Evolutionary conservation across 2,113 vertebrate species (phyloP).

Genomic region (Meleagris gallopavo): DNA sequence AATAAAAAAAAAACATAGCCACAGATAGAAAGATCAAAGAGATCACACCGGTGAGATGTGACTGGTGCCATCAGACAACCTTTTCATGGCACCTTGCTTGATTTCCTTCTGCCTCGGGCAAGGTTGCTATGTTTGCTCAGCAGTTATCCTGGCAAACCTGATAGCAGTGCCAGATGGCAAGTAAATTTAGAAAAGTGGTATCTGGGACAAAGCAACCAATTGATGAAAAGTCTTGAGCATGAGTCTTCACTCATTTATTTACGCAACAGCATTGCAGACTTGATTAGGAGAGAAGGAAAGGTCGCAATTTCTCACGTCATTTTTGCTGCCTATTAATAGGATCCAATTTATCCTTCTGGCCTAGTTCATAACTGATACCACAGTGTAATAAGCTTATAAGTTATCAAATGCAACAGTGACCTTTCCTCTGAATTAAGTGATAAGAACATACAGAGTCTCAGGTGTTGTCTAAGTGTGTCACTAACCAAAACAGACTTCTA

Average conservation of each 20-base stretch:
- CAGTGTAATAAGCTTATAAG: neutral
- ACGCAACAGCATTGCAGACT: neutral
- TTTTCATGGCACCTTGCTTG: neutral
- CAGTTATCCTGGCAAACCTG: neutral
- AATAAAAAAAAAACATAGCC: neutral
- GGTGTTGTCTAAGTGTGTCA: neutral
- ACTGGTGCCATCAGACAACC: neutral
- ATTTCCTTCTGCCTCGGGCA: neutral
- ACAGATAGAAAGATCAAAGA: neutral
- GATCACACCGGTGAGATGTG: neutral
- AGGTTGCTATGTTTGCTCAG: neutral
- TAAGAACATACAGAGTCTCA: neutral
- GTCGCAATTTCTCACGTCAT: neutral
- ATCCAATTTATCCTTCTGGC: neutral
- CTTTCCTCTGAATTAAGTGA: neutral
- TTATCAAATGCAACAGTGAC: neutral
- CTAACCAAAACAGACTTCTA: neutral
- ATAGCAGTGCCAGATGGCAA: neutral
- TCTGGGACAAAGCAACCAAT: neutral
- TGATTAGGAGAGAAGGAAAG: neutral
- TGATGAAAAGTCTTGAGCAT: neutral
- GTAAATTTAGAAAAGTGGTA: neutral
- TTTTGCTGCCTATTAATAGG: neutral
- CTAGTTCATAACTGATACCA: neutral
- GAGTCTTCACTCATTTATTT: neutral